Evolutionary conservation across 2,888 invertebrate species (phyloP).

Genomic region (Amphipyra berbera): DNA sequence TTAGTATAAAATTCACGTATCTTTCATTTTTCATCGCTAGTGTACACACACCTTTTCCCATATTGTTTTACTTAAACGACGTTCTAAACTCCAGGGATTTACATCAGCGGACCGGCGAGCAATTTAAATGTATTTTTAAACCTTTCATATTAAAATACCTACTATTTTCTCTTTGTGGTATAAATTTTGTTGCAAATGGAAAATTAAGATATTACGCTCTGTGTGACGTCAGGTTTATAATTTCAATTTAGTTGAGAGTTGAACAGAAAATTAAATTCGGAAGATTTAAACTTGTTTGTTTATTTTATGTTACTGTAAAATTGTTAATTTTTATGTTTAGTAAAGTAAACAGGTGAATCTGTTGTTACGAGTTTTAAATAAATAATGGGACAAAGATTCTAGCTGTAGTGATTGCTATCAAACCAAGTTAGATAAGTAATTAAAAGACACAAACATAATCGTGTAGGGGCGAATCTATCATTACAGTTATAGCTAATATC

Average conservation of each 20-base stretch:
- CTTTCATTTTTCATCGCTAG: too few species aligned
- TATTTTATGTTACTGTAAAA: not conserved
- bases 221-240: conserved; percentile 30
- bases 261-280: conserved; percentile 14
- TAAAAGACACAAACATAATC: too few species aligned
- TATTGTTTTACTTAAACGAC: conserved; percentile 59
- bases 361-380: too few species aligned
- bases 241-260: conserved; percentile 32
- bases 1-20: too few species aligned
- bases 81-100: conserved; percentile 51
- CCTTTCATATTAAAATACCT: conserved; percentile 24
- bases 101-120: conserved; percentile 25
- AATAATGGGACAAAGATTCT: too few species aligned
- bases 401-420: too few species aligned
- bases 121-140: conserved; percentile 38
- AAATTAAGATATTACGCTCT: conserved; percentile 6
- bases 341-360: too few species aligned
- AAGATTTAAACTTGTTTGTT: conserved; percentile 11
- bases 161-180: conserved; percentile 14
- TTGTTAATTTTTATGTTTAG: conserved; percentile 1
- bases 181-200: conserved; percentile 16
- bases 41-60: conserved; percentile 22
- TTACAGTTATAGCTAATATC: too few species aligned
- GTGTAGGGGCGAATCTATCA: too few species aligned
- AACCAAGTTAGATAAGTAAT: too few species aligned